Base-by-base conservation (phyloP, 1,140 invertebrate species). In the Drosophila willistoni region DNA sequence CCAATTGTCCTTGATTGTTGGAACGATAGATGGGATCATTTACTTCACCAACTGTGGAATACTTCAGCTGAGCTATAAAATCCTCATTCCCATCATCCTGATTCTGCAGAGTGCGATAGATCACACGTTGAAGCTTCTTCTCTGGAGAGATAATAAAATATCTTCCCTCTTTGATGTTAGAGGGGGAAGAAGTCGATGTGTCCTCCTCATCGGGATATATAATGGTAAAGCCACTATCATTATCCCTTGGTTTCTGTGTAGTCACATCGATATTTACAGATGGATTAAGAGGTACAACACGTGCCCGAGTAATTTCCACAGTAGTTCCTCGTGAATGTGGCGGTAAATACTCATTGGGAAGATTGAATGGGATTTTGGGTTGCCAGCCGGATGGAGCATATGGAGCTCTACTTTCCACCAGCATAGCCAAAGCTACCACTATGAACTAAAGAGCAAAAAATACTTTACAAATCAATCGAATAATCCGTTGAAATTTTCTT, bases 21-120 rank as follows among this genome's bases (percentile, higher is more conserved):
- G 91, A 91, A 17, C 74, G 80, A 14, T 79, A 92, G 1, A 92
- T 54, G 1, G 91, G 91, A 82, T 92, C 91, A 57, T 85, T 70
- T 7, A 92, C 60, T 39, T 91, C 75, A 1, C 91, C 89, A 34
- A 92, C 83, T 7, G 90, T 77, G 6, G 81, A 74, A 59, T 92
- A 92, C 17, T 62, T 84, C 13, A 92, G 60, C 54, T 90, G 79
- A 1, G 91, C 91, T 7, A 81, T 90, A 14, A 91, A 91, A 0
- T 82, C 91, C 12, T 87, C 74, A 41, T 73, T 51, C 0, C 59
- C 60, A 22, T 91, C 78, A 1, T 71, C 68, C 2, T 73, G 70
- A 59, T 34, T 72, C 56, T 91, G 86, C 22, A 65, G 68, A 0
- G 91, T 85, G 10, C 72, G 80, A 67, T 77, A 92, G 4, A 66